These are phyloP conservation scores for Neolamprologus fasciatus DNA, from an alignment of 2,113 vertebrate species.

Conservation along the genomic window DNA sequence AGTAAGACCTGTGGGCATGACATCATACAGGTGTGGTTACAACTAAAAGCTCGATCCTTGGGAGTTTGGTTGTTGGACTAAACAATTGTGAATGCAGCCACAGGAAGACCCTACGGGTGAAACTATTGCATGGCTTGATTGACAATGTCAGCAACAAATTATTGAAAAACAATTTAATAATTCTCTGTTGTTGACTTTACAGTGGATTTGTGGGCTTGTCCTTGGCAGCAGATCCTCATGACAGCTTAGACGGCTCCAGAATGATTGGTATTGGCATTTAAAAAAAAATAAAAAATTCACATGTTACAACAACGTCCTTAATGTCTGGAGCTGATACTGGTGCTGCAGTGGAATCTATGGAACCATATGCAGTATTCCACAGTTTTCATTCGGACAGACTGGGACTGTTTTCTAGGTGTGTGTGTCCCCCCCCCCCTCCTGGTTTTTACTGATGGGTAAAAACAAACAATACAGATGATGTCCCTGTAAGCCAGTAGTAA, in stretches of 20 bases:
- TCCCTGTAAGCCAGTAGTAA: not conserved
- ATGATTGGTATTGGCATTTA: not conserved
- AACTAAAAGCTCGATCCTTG: not conserved
- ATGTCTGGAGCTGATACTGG: not conserved
- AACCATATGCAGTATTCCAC: not conserved
- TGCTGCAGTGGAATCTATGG: not conserved
- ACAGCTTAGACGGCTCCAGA: not conserved
- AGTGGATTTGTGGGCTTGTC: not conserved
- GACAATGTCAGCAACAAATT: not conserved
- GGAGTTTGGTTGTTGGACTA: not conserved
- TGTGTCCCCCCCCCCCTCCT: rapidly evolving
- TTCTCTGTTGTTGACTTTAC: not conserved
- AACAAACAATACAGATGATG: not conserved
- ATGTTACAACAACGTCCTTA: not conserved
- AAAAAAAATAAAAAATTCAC: rapidly evolving
- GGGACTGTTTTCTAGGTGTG: not conserved
- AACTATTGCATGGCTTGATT: not conserved
- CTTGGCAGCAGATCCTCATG: not conserved
- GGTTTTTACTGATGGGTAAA: not conserved
- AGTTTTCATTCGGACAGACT: not conserved
- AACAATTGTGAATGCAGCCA: not conserved
- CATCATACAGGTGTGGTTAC: conserved; percentile 31
- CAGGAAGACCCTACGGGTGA: not conserved
- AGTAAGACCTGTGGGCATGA: conserved; percentile 22
- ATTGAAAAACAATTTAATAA: not conserved